Evolutionary conservation across 1,140 invertebrate genomes (phyloP), one percentile per base, ranked within the genome.

Genomic region (Meloidogyne hapla): DNA sequence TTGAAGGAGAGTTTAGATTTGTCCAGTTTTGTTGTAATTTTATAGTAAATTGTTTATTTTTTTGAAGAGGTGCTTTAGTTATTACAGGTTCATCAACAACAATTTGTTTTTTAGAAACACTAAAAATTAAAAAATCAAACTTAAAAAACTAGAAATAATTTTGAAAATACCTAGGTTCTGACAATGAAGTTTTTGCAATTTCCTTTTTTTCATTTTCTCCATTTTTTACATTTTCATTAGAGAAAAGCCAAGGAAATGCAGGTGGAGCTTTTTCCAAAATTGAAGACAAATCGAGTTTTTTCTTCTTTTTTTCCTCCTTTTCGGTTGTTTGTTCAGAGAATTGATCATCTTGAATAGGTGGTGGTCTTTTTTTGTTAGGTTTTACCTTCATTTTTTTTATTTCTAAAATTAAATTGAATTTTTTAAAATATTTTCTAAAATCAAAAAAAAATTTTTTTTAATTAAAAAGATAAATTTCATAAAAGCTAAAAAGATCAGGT

Each of bases 251-350:
- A 15, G 71, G 71, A 40, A 73, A 73, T 1, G 23, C 21, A 9
- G n/a, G 48, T 21, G 71, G 71, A n/a, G 71, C 71, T 56, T 61
- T 40, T 6, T 61, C 23, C 23, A 73, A 64, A 73, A 73, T 73
- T 61, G 42, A 42, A 28, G 48, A 33, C 71, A 73, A 28, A 65
- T 28, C 6, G 13, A 21, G 23, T n/a, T 28, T 42, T 9, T 73
- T 70, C 40, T 45, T 70, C 38, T 56, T 56, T 21, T 21, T 21
- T 56, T n/a, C 8, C 6, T 56, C 48, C 3, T 56, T n/a, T 56
- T 56, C 18, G 18, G 6, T n/a, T 6, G 12, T 0, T 42, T 42
- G 6, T n/a, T n/a, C 48, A 21, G 6, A n/a, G 4, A n/a, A 56
- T 56, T 21, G 4, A 56, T n/a, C n/a, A 56, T 56, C 48, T 6